Evolutionary conservation across 2,797 vertebrate species (phyloP).

Genomic region (Acanthurus lineatus): DNA sequence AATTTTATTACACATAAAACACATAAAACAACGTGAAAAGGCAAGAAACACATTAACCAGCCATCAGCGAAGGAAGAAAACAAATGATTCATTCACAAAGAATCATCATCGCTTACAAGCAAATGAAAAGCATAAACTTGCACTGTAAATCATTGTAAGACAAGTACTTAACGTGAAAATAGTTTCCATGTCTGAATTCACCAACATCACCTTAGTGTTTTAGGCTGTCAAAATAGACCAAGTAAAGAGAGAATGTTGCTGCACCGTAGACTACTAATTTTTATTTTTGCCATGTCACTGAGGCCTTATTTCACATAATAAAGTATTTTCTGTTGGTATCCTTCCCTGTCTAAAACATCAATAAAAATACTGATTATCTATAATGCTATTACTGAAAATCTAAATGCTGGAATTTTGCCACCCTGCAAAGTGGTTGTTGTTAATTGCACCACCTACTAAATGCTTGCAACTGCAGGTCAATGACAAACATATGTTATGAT

Average conservation of each 20-base stretch:
- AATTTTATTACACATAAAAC: constrained; percentile 3
- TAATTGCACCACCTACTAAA: not conserved
- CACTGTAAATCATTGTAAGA: not conserved
- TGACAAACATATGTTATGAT: not conserved
- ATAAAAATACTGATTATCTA: not conserved
- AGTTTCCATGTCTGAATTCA: constrained; percentile 16
- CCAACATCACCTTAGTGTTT: not conserved
- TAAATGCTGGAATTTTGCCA: too few species aligned
- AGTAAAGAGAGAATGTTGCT: not conserved
- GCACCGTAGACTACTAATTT: not conserved
- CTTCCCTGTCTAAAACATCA: not conserved
- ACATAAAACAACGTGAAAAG: constrained; percentile 16
- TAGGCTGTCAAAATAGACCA: not conserved
- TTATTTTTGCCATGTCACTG: not conserved
- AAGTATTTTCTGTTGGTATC: not conserved
- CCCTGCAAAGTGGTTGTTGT: not conserved
- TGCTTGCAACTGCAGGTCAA: not conserved
- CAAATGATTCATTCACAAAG: constrained; percentile 45
- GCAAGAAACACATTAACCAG: constrained; percentile 30
- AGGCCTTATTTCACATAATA: not conserved
- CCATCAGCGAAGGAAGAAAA: constrained; percentile 40
- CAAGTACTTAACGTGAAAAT: not conserved
- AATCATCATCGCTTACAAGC: constrained; percentile 36
- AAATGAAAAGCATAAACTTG: constrained; percentile 20
- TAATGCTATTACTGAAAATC: not conserved